Percentiles rank a stretch among this genome's conserved stretches.
These are phyloP conservation scores for Criorhina ranunculi DNA, from an alignment of 2,888 invertebrate species.

Conservation along the genomic window DNA sequence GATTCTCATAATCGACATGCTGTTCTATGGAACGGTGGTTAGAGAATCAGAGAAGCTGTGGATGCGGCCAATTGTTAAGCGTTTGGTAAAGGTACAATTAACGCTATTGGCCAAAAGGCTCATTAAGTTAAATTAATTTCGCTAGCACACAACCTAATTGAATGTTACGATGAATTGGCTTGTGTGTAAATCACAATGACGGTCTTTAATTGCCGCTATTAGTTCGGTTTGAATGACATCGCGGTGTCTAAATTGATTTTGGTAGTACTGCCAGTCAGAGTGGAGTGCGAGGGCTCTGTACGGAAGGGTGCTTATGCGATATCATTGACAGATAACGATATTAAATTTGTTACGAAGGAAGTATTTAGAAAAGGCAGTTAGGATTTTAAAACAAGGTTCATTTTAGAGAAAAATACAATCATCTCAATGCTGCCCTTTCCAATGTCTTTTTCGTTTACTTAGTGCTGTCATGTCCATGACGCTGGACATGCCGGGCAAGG, in stretches of 20 bases:
- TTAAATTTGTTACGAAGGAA: too few species aligned
- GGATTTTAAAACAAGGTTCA: too few species aligned
- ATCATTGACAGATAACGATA: too few species aligned
- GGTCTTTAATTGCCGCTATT: slow-evolving; percentile 66
- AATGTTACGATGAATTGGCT: slow-evolving; percentile 61
- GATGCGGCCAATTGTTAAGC: slow-evolving; percentile 8
- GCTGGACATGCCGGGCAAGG: too few species aligned
- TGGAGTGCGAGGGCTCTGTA: slow-evolving; percentile 3
- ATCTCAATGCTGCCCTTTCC: too few species aligned
- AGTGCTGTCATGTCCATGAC: too few species aligned
- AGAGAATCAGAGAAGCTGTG: neutral
- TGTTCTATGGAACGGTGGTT: neutral
- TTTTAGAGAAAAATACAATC: too few species aligned
- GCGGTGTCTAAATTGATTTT: slow-evolving; percentile 62
- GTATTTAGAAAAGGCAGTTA: too few species aligned
- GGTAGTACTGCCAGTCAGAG: slow-evolving; percentile 58
- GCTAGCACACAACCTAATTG: slow-evolving; percentile 56
- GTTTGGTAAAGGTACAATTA: slow-evolving; percentile 46
- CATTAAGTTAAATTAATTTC: slow-evolving; percentile 72
- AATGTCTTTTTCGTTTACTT: too few species aligned
- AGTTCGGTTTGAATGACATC: slow-evolving; percentile 68
- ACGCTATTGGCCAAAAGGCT: slow-evolving; percentile 62
- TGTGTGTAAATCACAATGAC: slow-evolving; percentile 67
- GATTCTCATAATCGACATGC: neutral
- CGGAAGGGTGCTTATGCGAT: neutral